These are phyloP conservation scores for Macroteleia sp. DNA, from an alignment of 2,888 invertebrate species.

Conservation along the genomic window DNA sequence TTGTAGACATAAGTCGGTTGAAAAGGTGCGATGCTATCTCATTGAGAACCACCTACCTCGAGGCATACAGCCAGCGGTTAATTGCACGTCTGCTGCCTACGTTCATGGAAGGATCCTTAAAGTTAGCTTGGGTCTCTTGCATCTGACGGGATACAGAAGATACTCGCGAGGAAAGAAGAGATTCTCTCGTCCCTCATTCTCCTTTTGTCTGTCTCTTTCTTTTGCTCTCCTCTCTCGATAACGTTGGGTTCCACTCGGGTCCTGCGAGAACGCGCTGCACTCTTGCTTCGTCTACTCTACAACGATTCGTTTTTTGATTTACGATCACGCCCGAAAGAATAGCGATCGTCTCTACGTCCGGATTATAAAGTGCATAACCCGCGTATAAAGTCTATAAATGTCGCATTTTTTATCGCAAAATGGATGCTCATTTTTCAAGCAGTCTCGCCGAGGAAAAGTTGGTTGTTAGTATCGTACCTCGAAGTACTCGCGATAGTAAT, in stretches of 20 bases:
- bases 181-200: constrained; percentile 1
- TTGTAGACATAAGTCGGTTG: constrained; percentile 50
- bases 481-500: constrained; percentile 17
- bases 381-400: constrained; percentile 60
- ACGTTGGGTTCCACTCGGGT: constrained; percentile 18
- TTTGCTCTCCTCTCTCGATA: constrained; percentile 9
- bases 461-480: constrained; percentile 27
- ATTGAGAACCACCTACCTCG: constrained; percentile 74
- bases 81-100: constrained; percentile 79
- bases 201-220: too few species aligned
- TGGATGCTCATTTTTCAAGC: constrained; percentile 51
- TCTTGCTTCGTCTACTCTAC: constrained; percentile 48
- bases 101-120: constrained; percentile 78
- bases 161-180: constrained; percentile 38
- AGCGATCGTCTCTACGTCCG: constrained; percentile 57
- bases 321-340: constrained; percentile 64
- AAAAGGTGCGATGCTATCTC: constrained; percentile 61
- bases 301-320: constrained; percentile 65
- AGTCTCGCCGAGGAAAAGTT: constrained; percentile 28
- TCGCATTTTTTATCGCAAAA: constrained; percentile 56
- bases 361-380: constrained; percentile 60
- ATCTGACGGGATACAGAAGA: constrained; percentile 61
- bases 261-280: constrained; percentile 23
- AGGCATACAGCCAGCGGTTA: constrained; percentile 80
- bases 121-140: constrained; percentile 69